Evolutionary conservation across 2,888 invertebrate genomes (phyloP).

Genomic region (Pristionchus exspectatus): DNA sequence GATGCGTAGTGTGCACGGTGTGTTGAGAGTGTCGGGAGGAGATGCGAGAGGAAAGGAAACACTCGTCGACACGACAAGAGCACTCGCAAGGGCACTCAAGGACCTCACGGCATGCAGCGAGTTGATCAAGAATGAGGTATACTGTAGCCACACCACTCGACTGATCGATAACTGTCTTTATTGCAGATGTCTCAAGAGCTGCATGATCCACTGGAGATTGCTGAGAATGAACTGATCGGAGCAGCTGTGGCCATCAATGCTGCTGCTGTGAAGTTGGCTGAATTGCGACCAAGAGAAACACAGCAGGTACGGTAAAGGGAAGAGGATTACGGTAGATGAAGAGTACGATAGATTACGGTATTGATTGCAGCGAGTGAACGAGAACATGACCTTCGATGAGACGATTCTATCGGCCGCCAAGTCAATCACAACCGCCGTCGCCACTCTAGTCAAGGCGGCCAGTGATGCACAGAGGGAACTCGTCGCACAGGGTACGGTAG

Average conservation of each 20-base stretch:
- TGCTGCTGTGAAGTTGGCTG: slow-evolving; percentile 94
- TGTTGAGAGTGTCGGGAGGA: slow-evolving; percentile 60
- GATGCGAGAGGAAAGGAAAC: slow-evolving; percentile 17
- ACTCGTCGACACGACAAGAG: slow-evolving; percentile 34
- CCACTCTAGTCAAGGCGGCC: slow-evolving; percentile 95
- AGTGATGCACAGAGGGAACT: slow-evolving; percentile 96
- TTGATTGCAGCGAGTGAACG: slow-evolving; percentile 88
- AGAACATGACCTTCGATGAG: slow-evolving; percentile 97
- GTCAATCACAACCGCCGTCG: slow-evolving; percentile 96
- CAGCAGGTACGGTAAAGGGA: slow-evolving; percentile 42
- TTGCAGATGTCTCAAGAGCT: slow-evolving; percentile 51
- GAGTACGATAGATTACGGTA: slow-evolving; percentile 16
- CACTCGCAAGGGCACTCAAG: slow-evolving; percentile 43
- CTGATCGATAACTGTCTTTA: not conserved
- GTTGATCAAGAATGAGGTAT: slow-evolving; percentile 85
- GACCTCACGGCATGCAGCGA: slow-evolving; percentile 75
- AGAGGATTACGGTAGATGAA: not conserved
- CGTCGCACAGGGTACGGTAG: slow-evolving; percentile 87
- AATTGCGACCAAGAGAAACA: slow-evolving; percentile 87
- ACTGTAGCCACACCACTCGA: slow-evolving; percentile 82
- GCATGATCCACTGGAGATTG: slow-evolving; percentile 83
- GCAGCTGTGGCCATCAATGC: slow-evolving; percentile 98
- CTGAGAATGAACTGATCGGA: slow-evolving; percentile 95
- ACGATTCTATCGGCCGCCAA: slow-evolving; percentile 98
- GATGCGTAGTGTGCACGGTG: slow-evolving; percentile 86